Percentiles rank a stretch among this genome's conserved stretches.
Evolutionary conservation across 2,888 invertebrate genomes (phyloP).

Genomic region (Tipula vernalis): DNA sequence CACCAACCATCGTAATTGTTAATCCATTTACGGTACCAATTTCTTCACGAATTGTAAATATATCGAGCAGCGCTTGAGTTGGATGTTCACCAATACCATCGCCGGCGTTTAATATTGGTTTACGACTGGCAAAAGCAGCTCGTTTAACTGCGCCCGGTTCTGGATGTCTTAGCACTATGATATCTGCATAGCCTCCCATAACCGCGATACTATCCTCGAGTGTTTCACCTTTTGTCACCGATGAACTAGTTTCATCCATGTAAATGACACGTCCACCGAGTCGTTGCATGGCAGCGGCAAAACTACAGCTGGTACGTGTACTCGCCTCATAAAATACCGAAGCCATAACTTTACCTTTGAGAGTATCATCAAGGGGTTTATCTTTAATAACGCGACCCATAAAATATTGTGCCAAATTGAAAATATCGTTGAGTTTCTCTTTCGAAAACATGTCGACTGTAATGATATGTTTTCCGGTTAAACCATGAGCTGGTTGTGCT

Average conservation of each 20-base stretch:
- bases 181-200: conserved; percentile 88
- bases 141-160: conserved; percentile 83
- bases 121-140: conserved; percentile 69
- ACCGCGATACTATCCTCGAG: conserved; percentile 77
- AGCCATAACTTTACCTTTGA: conserved; percentile 89
- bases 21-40: conserved; percentile 97
- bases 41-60: conserved; percentile 97
- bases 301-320: conserved; percentile 92
- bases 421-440: conserved; percentile 83
- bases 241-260: conserved; percentile 82
- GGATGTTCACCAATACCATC: conserved; percentile 97
- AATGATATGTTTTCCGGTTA: conserved; percentile 68
- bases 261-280: conserved; percentile 87
- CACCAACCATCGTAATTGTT: conserved; percentile 96
- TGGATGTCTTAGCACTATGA: conserved; percentile 89
- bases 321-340: conserved; percentile 96
- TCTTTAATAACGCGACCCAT: conserved; percentile 74
- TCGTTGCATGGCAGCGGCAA: conserved; percentile 92
- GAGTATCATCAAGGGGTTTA: conserved; percentile 67
- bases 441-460: conserved; percentile 77
- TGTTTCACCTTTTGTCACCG: conserved; percentile 93
- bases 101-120: conserved; percentile 94
- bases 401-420: conserved; percentile 84
- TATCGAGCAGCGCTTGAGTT: conserved; percentile 91
- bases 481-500: conserved; percentile 29